Conservation (phyloP, 2,888 invertebrate species). For the Erynnis tages region DNA sequence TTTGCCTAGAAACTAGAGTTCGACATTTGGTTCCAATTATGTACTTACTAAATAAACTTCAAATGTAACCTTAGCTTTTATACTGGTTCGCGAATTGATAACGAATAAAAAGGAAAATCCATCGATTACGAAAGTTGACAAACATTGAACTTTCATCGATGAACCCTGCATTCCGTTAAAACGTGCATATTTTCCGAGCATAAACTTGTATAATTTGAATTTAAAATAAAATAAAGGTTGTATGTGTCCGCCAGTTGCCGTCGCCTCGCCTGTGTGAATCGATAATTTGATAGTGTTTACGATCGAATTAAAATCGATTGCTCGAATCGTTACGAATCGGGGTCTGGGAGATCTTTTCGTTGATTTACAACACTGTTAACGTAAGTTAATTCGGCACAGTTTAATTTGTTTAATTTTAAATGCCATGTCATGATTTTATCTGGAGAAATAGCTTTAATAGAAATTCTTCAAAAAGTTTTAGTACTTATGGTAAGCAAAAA, state of each 20-base stretch:
- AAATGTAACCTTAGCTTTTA: too few species aligned
- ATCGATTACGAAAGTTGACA: constrained; percentile 8
- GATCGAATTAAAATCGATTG: constrained; percentile 73
- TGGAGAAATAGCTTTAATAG: too few species aligned
- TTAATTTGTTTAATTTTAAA: neutral
- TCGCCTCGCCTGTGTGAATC: constrained; percentile 51
- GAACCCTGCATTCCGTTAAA: constrained; percentile 9
- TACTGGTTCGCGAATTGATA: too few species aligned
- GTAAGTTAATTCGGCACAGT: neutral
- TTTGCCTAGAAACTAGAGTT: too few species aligned
- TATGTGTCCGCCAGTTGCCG: constrained; percentile 38
- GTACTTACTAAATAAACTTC: too few species aligned
- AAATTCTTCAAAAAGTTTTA: too few species aligned
- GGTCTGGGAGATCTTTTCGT: constrained; percentile 35
- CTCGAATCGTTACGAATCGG: constrained; percentile 45
- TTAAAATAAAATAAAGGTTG: constrained; percentile 34
- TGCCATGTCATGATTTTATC: too few species aligned
- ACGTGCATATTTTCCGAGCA: constrained; percentile 22
- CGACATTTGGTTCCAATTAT: too few species aligned
- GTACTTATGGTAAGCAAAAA: too few species aligned
- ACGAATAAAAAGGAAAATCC: neutral
- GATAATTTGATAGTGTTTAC: constrained; percentile 68
- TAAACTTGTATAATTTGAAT: constrained; percentile 37
- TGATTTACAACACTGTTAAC: constrained; percentile 15
- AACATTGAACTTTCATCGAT: constrained; percentile 12